Base-by-base conservation (phyloP, 2,113 vertebrate genomes). In the Oriolus oriolus region DNA sequence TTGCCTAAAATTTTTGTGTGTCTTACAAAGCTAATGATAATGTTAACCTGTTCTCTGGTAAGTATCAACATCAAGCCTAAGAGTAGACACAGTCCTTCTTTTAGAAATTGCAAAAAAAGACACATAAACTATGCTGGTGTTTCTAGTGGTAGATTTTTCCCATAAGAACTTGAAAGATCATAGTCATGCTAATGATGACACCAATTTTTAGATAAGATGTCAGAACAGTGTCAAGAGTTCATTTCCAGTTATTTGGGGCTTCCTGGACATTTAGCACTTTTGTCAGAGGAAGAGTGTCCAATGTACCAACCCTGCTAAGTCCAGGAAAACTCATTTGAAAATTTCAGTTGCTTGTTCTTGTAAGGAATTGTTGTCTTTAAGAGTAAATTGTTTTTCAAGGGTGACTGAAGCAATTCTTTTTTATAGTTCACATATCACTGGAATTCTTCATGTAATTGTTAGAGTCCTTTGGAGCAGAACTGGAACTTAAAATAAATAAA, bases 291-390 rank as follows among this genome's bases (percentile, higher is more conserved):
- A 41, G 57, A 11, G 1, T 1, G 2, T 79, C 71, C 60, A n/a
- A 27, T 1, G 0, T 30, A 41, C 12, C 0, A 0, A 27, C 8
- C 11, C 41, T 52, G 21, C 8, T n/a, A 68, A n/a, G 6, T 30
- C 30, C 37, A 54, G 45, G 37, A 89, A 87, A 75, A 44, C 45
- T 82, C n/a, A n/a, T 28, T 37, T 82, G 44, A 90, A 92, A 84
- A 69, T 45, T 82, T 56, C n/a, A 50, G 5, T 60, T 69, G 3
- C n/a, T 82, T 70, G 19, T 54, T 66, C 33, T 87, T 69, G 4
- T 44, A 42, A 31, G n/a, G 24, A 93, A n/a, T 44, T 71, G 3
- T 23, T 79, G 8, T 23, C 35, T 76, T 66, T 60, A 66, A 44
- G 19, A 71, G 66, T 9, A 50, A 68, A 26, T 33, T 83, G 3